These are phyloP conservation scores for Drosophila testacea DNA, from an alignment of 2,888 invertebrate genomes.

Conservation along the genomic window DNA sequence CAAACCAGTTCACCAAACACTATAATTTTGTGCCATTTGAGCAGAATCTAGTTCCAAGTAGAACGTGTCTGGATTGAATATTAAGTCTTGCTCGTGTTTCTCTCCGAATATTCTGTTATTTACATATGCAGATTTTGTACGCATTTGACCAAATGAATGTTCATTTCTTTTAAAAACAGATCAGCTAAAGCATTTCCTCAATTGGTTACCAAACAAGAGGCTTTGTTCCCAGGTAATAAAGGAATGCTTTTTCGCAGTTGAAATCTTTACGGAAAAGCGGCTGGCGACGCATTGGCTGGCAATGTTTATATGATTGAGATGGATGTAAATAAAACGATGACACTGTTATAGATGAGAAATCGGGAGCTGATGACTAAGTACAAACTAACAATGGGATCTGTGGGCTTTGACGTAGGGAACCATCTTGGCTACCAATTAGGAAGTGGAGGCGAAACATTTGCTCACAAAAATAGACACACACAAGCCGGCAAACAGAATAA, in stretches of 20 bases:
- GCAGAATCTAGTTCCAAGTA: conserved; percentile 14
- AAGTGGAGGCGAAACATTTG: conserved; percentile 46
- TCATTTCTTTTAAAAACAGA: not conserved
- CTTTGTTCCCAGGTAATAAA: conserved; percentile 49
- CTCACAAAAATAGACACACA: conserved; percentile 50
- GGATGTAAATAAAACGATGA: conserved; percentile 70
- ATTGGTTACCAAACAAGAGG: conserved; percentile 13
- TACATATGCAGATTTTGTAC: not conserved
- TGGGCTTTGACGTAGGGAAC: conserved; percentile 19
- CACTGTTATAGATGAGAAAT: conserved; percentile 18
- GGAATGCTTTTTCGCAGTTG: conserved; percentile 54
- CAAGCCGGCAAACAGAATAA: conserved; percentile 27
- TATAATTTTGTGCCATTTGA: conserved; percentile 26
- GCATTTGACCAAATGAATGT: conserved; percentile 2
- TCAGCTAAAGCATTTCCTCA: conserved; percentile 54
- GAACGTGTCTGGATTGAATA: conserved; percentile 18
- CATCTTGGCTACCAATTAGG: conserved; percentile 33
- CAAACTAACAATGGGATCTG: conserved; percentile 23
- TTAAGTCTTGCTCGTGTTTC: conserved; percentile 3
- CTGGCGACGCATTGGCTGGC: conserved; percentile 51
- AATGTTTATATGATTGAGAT: conserved; percentile 59
- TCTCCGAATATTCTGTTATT: conserved; percentile 8
- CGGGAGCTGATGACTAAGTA: conserved; percentile 57
- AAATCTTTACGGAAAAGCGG: conserved; percentile 35
- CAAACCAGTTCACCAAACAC: conserved; percentile 41